Evolutionary conservation across 2,797 vertebrate genomes (phyloP).

Genomic region (Anomalospiza imberbis): DNA sequence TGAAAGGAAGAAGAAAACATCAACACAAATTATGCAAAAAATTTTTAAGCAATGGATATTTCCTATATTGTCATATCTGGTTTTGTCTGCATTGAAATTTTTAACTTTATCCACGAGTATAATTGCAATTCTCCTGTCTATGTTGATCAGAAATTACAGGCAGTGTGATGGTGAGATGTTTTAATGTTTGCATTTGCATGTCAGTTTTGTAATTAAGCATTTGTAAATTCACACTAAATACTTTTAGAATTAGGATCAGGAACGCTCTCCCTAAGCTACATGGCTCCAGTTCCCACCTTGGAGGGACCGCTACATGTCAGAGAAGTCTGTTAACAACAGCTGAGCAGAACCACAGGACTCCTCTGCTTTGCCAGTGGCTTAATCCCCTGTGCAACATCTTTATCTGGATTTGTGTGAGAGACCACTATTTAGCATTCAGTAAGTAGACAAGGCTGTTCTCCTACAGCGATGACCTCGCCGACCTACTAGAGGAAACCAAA

Average conservation of each 20-base stretch:
- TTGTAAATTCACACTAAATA: not conserved
- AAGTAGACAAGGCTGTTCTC: not conserved
- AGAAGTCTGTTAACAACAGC: not conserved
- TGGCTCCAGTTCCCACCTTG: not conserved
- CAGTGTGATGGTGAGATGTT: not conserved
- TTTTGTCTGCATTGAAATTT: not conserved
- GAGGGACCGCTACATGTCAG: not conserved
- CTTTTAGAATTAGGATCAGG: not conserved
- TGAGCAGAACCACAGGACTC: not conserved
- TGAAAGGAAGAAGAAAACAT: not conserved
- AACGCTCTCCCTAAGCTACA: not conserved
- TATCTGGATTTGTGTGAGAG: not conserved
- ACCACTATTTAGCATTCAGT: conserved; percentile 28
- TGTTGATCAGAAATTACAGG: not conserved
- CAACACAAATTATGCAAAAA: not conserved
- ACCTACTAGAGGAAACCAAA: conserved; percentile 17
- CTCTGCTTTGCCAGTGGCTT: not conserved
- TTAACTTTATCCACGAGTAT: not conserved
- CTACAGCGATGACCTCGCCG: not conserved
- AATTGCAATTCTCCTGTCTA: not conserved
- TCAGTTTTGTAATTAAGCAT: not conserved
- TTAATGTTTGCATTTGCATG: not conserved
- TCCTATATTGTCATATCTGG: not conserved
- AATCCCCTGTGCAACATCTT: conserved; percentile 9
- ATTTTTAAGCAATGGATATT: not conserved